These are phyloP conservation scores for Oryctes rhinoceros DNA, from an alignment of 1,140 invertebrate species.

Conservation along the genomic window DNA sequence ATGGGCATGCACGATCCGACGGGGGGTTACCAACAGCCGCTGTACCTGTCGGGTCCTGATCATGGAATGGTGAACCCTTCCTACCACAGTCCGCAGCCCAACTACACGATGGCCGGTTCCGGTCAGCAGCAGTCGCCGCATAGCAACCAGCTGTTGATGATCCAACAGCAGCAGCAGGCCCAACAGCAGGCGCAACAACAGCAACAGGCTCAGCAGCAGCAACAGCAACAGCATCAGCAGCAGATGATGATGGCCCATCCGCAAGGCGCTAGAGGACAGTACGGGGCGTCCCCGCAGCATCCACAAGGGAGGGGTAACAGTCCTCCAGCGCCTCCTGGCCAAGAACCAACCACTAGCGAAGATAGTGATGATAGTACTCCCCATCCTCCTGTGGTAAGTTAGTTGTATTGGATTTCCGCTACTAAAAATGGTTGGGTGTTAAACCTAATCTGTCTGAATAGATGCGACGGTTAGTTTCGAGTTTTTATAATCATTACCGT, in stretches of 20 bases:
- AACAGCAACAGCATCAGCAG: slow-evolving; percentile 63
- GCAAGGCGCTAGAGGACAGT: slow-evolving; percentile 59
- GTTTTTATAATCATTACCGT: too few relatives aligned
- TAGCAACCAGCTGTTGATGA: slow-evolving; percentile 37
- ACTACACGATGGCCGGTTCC: slow-evolving; percentile 55
- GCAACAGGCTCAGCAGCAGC: slow-evolving; percentile 55
- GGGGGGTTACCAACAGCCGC: slow-evolving; percentile 73
- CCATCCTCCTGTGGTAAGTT: slow-evolving; percentile 70
- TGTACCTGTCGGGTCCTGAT: slow-evolving; percentile 70
- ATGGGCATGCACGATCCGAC: slow-evolving; percentile 69
- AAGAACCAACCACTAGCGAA: slow-evolving; percentile 79
- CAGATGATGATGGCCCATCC: slow-evolving; percentile 68
- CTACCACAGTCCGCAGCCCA: slow-evolving; percentile 59
- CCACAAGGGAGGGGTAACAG: slow-evolving; percentile 67
- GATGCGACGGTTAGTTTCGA: too few relatives aligned
- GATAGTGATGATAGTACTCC: slow-evolving; percentile 89
- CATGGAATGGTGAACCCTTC: slow-evolving; percentile 63
- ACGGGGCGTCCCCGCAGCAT: slow-evolving; percentile 66
- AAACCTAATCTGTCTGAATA: too few relatives aligned
- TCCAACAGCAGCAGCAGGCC: slow-evolving; percentile 71
- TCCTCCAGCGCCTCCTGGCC: slow-evolving; percentile 66
- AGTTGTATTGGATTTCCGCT: not conserved
- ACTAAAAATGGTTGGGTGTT: too few relatives aligned
- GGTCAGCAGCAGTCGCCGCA: slow-evolving; percentile 44
- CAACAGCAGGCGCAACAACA: slow-evolving; percentile 66